Evolutionary conservation across 2,888 invertebrate genomes (phyloP), one percentile per base, ranked within the genome.

Genomic region (Cheilosia impressa): DNA sequence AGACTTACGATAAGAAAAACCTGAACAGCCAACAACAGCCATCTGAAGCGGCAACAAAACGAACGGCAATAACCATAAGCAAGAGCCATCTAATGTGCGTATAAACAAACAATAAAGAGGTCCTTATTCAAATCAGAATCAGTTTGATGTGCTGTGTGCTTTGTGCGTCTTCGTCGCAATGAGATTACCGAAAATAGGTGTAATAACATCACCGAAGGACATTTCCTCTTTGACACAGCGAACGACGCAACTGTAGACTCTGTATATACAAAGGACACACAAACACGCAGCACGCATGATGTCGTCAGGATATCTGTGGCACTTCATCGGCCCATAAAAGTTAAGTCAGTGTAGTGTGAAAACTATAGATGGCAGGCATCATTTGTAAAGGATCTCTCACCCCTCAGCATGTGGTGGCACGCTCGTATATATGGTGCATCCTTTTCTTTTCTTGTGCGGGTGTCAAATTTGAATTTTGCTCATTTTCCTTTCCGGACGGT

Each of bases 81-180:
- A 81, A 77, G 72, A 85, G 63, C 77, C 85, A 81, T 81, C 85
- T 72, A 88, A 88, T 88, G 88, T 87, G 84, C 73, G 87, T 87
- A 88, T 88, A 88, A 89, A 88, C 87, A 89, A 89, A 88, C 88
- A 89, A 88, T 89, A 88, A 88, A 88, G 85, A 87, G 87, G 75
- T 88, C 87, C 88, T 88, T 88, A 88, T 88, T 88, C 88, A 88
- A 88, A 88, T 88, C 88, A 88, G 87, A 88, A 88, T 88, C 88
- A 88, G 87, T 68, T 80, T 58, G 58, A 53, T 71, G 66, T 58
- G 71, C 62, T 31, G 9, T 71, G 66, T 58, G 71, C 66, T 65
- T 31, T 53, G 71, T 62, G 62, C 69, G 80, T 75, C 75, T 75
- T 75, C 63, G 50, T 81, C 65, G 76, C 87, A 87, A 88, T 88